phyloP scores from a whole-genome alignment of 1,140 invertebrate species.

The Drosophila truncata region DNA sequence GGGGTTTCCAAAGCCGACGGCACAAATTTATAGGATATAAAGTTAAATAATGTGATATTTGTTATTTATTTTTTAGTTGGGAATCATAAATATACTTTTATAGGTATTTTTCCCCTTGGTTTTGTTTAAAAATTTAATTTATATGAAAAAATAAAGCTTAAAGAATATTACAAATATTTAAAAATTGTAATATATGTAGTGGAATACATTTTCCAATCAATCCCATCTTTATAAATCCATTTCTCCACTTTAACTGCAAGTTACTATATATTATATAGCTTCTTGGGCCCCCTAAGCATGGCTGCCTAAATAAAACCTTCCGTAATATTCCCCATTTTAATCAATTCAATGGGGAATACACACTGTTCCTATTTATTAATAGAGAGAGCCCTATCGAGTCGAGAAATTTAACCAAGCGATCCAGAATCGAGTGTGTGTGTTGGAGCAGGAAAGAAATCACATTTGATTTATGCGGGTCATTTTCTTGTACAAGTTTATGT shows the following conservation, averaged over 20 bases:
- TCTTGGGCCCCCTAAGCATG: not conserved
- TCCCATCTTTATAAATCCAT: not conserved
- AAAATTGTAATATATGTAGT: not conserved
- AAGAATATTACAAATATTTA: too few relatives aligned
- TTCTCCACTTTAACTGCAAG: not conserved
- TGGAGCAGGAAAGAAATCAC: conserved; percentile 31
- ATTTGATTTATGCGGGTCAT: conserved; percentile 60
- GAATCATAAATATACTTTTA: not conserved
- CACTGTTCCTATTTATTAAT: conserved; percentile 29
- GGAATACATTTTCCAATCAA: not conserved
- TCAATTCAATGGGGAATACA: conserved; percentile 21
- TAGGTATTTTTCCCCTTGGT: too few relatives aligned
- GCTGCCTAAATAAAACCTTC: not conserved
- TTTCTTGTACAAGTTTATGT: conserved; percentile 42
- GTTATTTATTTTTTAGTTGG: not conserved
- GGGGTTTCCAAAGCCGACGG: conserved; percentile 22
- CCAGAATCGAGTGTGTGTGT: conserved; percentile 6
- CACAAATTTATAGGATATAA: not conserved
- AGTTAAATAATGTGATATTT: not conserved
- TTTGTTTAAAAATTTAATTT: too few relatives aligned
- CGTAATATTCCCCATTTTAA: conserved; percentile 12
- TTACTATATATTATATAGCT: not conserved
- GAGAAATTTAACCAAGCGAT: conserved; percentile 17
- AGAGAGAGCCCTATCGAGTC: conserved; percentile 20
- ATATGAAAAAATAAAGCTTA: too few relatives aligned